phyloP scores from a whole-genome alignment of 2,888 invertebrate species.

The Platycnemis pennipes region DNA sequence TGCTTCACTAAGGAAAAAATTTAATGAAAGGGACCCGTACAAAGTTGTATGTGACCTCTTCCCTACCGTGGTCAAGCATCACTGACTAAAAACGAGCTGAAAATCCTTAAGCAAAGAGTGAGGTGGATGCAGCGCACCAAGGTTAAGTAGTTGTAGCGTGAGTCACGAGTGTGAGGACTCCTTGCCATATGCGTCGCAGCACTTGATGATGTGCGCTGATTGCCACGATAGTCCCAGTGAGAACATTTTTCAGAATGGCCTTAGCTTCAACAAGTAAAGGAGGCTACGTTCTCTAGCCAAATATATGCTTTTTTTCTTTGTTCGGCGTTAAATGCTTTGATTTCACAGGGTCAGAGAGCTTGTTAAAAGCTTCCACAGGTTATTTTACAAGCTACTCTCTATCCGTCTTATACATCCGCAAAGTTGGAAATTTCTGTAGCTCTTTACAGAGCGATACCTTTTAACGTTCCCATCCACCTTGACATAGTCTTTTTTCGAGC shows the following conservation, averaged over 20 bases:
- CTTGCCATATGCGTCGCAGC: neutral
- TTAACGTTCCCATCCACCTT: too few species aligned
- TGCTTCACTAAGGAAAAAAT: neutral
- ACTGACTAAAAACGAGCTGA: neutral
- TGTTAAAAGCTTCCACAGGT: too few species aligned
- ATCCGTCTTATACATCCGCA: too few species aligned
- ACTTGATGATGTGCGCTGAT: neutral
- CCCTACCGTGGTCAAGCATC: neutral
- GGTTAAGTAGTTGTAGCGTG: neutral
- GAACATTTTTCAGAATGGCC: neutral
- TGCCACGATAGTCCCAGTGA: neutral
- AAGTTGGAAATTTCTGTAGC: too few species aligned
- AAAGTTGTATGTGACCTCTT: neutral
- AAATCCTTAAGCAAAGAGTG: neutral
- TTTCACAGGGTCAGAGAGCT: too few species aligned
- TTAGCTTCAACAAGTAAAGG: neutral
- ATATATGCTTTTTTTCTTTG: too few species aligned
- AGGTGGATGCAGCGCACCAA: neutral
- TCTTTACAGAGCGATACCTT: too few species aligned
- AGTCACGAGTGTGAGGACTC: neutral
- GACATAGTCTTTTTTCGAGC: too few species aligned
- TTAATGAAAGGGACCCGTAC: neutral
- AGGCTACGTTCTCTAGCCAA: too few species aligned
- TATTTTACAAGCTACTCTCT: too few species aligned
- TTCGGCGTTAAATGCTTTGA: too few species aligned